Percentiles rank a stretch among this genome's conserved stretches.
Conservation (phyloP, 2,113 vertebrate species). For the Alectura lathami region DNA sequence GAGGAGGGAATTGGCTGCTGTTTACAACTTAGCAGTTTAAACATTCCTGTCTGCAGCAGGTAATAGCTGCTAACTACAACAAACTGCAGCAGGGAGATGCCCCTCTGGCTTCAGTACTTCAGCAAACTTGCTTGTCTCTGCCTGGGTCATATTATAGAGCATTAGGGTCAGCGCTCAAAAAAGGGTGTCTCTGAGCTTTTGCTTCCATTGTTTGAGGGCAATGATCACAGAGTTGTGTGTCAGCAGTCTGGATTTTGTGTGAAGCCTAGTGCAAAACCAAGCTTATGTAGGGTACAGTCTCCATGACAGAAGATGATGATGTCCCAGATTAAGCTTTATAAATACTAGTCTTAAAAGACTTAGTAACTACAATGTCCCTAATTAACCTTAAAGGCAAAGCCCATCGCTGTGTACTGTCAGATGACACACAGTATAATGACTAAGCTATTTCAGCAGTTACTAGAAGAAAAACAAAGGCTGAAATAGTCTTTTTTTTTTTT, state of each 20-base stretch:
- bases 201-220: neutral
- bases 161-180: neutral
- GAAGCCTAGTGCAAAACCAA: neutral
- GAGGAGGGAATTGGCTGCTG: neutral
- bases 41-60: neutral
- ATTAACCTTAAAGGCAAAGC: neutral
- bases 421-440: neutral
- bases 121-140: neutral
- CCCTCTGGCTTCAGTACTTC: neutral
- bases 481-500: neutral
- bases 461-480: neutral
- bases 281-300: neutral
- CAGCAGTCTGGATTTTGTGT: neutral
- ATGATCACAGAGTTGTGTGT: neutral
- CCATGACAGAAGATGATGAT: neutral
- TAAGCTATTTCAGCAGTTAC: neutral
- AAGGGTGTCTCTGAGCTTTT: neutral
- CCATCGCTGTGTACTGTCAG: neutral
- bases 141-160: neutral
- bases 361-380: neutral
- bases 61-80: neutral
- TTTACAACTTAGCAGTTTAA: neutral
- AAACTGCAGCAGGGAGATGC: neutral
- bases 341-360: neutral
- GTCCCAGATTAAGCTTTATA: neutral